Evolutionary conservation across 2,888 invertebrate genomes (phyloP), one percentile per base, ranked within the genome.

Genomic region (Danaus chrysippus): DNA sequence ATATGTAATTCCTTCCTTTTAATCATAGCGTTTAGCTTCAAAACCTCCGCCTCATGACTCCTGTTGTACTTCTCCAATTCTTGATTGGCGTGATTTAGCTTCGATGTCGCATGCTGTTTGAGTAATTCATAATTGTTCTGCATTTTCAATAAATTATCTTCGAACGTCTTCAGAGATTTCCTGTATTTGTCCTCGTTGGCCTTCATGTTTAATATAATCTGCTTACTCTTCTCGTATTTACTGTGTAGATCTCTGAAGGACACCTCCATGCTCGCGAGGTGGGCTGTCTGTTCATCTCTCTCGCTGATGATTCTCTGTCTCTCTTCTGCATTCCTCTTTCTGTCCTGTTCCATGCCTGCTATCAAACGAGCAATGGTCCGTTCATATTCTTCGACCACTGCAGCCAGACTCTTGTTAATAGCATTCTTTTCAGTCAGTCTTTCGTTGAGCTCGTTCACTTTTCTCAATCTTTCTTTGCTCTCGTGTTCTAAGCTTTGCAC

Each of bases 1-100:
- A 95, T 93, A 71, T 96, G 95, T 70, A 98, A 93, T 77, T 98
- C 98, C 72, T 96, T 94, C 77, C 97, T 95, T 80, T 96, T 96
- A 58, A 96, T 92, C 87, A 96, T 94, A 10, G 98, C 97, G 76
- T 95, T 95, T 66, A 97, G 87, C 82, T 96, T 96, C 60, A 95
- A 93, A n/a, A 95, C 92, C 81, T 98, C 98, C 15, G 94, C 92
- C 74, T 96, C 94, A 74, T 95, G 95, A 53, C 94, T 92, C 72
- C 93, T 94, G 72, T 94, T 94, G 69, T 94, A 91, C 66, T 93
- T 92, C 70, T 96, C 95, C 74, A 97, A 92, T 83, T 98, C 98
- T 75, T 94, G 93, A 83, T 97, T 97, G 0, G 88, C 88, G 55
- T 85, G 81, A 71, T 91, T 96, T 63, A 98, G 92, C 86, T 97